Percentiles rank a stretch among this genome's conserved stretches.
phyloP scores from a whole-genome alignment of 2,888 invertebrate genomes.

The Drosophila rellima region DNA sequence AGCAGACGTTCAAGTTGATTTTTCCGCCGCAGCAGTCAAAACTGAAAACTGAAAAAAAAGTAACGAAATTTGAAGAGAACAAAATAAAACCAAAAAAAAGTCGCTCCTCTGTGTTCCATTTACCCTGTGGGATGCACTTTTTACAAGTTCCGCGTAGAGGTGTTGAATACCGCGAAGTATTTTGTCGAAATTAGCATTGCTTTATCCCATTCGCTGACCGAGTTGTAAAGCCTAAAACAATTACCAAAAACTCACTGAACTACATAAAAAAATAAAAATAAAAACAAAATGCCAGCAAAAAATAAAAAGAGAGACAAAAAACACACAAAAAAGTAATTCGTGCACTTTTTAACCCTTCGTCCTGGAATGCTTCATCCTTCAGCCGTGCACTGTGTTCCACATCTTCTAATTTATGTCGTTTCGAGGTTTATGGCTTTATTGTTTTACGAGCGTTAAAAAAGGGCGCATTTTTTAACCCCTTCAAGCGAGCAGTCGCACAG shows the following conservation, averaged over 20 bases:
- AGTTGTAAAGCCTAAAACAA: slow-evolving; percentile 48
- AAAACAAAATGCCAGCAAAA: slow-evolving; percentile 15
- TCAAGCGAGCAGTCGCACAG: slow-evolving; percentile 35
- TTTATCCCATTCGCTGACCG: slow-evolving; percentile 74
- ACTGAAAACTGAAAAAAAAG: slow-evolving; percentile 7
- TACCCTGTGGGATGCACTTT: slow-evolving; percentile 31
- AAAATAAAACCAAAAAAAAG: not conserved
- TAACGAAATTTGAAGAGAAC: slow-evolving; percentile 6
- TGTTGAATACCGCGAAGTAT: slow-evolving; percentile 33
- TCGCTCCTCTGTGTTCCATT: slow-evolving; percentile 19
- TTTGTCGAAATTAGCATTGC: slow-evolving; percentile 50
- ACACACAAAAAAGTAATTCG: slow-evolving; percentile 48
- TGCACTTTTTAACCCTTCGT: slow-evolving; percentile 72
- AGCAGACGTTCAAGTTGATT: slow-evolving; percentile 56
- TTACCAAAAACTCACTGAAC: slow-evolving; percentile 44
- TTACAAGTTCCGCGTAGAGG: slow-evolving; percentile 65
- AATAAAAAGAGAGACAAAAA: slow-evolving; percentile 15
- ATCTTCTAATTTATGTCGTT: slow-evolving; percentile 75
- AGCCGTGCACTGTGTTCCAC: slow-evolving; percentile 56
- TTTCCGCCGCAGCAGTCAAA: slow-evolving; percentile 65
- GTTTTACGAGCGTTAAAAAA: slow-evolving; percentile 71
- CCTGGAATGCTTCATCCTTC: slow-evolving; percentile 39
- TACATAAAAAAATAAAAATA: slow-evolving; percentile 44
- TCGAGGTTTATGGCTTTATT: slow-evolving; percentile 75
- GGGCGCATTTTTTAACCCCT: slow-evolving; percentile 70